A percentile compares a stretch with the other conserved stretches of the same genome.
These are phyloP conservation scores for Myripristis murdjan DNA, from an alignment of 2,797 vertebrate genomes.

Conservation along the genomic window DNA sequence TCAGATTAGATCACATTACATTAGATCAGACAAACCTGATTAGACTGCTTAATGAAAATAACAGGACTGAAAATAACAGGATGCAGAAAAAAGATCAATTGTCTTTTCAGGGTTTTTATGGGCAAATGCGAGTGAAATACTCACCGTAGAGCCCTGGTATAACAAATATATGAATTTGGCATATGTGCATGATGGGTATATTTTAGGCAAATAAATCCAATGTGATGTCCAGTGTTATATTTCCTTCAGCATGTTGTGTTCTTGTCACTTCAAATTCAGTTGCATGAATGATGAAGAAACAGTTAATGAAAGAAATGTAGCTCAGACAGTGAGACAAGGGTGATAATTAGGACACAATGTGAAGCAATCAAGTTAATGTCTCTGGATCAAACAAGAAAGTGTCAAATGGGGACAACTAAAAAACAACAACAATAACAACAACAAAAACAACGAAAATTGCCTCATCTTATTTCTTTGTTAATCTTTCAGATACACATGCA, in stretches of 20 bases:
- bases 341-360: not conserved
- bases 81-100: not conserved
- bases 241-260: too few relatives aligned
- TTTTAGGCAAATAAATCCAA: too few relatives aligned
- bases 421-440: too few relatives aligned
- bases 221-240: not conserved
- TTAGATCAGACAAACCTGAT: not conserved
- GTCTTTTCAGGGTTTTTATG: too few relatives aligned
- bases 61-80: not conserved
- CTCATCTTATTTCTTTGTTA: slow-evolving; percentile 11
- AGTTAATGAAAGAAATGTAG: too few relatives aligned
- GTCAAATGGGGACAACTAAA: not conserved
- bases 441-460: too few relatives aligned
- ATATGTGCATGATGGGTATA: too few relatives aligned
- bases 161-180: too few relatives aligned
- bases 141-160: too few relatives aligned
- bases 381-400: not conserved
- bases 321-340: not conserved
- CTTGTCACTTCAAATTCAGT: too few relatives aligned
- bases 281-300: too few relatives aligned
- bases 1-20: not conserved
- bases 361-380: not conserved
- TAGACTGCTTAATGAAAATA: not conserved
- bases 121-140: too few relatives aligned
- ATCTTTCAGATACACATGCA: not conserved